Base-by-base conservation (phyloP, 2,113 vertebrate genomes). In the Apaloderma vittatum region DNA sequence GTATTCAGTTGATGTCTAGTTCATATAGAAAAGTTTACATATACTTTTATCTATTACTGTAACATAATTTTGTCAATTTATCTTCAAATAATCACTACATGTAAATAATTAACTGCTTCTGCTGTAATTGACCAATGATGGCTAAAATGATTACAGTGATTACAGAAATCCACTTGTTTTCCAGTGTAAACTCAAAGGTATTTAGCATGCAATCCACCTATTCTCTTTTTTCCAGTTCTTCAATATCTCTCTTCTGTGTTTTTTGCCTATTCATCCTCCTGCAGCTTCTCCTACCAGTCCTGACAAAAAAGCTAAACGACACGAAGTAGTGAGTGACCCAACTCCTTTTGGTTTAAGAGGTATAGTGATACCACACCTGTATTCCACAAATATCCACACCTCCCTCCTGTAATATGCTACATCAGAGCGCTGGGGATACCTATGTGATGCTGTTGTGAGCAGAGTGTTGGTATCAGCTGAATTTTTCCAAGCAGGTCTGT, bases 291-390 rank as follows among this genome's bases (percentile, higher is more conserved):
- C 99, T 95, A 98, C 99, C 96, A 99, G 99, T 93, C 99, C 99
- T 67, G 99, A 99, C 97, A 99, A 99, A 99, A 99, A 99, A 98
- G 97, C 99, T 83, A 99, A 99, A 97, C 99, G 99, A 9, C 99
- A 99, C 12, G 98, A 98, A 99, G 98, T 99, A 97, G 99, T 99
- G 99, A 99, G 99, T 66, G 99, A 99, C 83, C 99, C 99, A 82
- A 99, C 99, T 81, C 99, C 99, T 34, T 98, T 99, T 94, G 99
- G 99, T 98, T 98, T 99, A 96, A 99, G 98, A 99, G 99, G 99
- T 99, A 98, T 97, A 92, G 98, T 98, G 96, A 82, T 86, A 78
- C 54, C 37, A 45, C 62, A 58, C 96, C 88, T 45, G 58, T 77
- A 61, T 43, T 96, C 80, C 77, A 51, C 85, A 79, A 52, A 85